Evolutionary conservation across 1,140 invertebrate genomes (phyloP).

Genomic region (Drosophila nebulosa): DNA sequence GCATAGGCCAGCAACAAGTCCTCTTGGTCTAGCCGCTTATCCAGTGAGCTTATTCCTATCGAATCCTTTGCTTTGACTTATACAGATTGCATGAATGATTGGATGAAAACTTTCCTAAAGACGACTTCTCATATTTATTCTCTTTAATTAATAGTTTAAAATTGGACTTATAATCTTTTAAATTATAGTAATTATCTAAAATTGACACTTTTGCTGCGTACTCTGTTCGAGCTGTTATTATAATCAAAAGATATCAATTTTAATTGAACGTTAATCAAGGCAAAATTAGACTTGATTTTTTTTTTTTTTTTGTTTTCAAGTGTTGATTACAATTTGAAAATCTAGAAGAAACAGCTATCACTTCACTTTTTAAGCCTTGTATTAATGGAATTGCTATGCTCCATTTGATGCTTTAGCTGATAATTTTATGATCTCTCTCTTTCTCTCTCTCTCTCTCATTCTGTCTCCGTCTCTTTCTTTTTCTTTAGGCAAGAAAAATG

Average conservation of each 20-base stretch:
- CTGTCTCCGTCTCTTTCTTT: too few relatives aligned
- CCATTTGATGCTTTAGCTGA: constrained; percentile 11
- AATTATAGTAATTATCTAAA: not conserved
- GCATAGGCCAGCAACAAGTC: too few relatives aligned
- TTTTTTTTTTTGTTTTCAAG: not conserved
- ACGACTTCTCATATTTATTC: too few relatives aligned
- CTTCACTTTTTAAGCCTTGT: not conserved
- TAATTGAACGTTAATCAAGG: not conserved
- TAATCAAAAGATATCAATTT: not conserved
- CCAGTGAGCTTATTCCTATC: too few relatives aligned
- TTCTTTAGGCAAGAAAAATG: constrained; percentile 11
- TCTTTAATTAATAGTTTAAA: too few relatives aligned
- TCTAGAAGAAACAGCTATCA: not conserved
- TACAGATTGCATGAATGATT: too few relatives aligned
- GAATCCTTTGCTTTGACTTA: too few relatives aligned
- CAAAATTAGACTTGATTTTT: not conserved
- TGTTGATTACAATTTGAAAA: constrained; percentile 1
- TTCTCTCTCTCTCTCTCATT: too few relatives aligned
- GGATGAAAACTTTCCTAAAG: too few relatives aligned
- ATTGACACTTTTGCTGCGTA: not conserved
- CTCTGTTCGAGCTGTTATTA: not conserved
- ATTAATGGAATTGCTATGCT: not conserved
- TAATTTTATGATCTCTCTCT: constrained; percentile 40
- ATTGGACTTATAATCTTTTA: too few relatives aligned
- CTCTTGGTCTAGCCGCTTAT: too few relatives aligned